A percentile compares a stretch with the other conserved stretches of the same genome.
These are phyloP conservation scores for Clupea harengus DNA, from an alignment of 2,113 vertebrate species.

Conservation along the genomic window DNA sequence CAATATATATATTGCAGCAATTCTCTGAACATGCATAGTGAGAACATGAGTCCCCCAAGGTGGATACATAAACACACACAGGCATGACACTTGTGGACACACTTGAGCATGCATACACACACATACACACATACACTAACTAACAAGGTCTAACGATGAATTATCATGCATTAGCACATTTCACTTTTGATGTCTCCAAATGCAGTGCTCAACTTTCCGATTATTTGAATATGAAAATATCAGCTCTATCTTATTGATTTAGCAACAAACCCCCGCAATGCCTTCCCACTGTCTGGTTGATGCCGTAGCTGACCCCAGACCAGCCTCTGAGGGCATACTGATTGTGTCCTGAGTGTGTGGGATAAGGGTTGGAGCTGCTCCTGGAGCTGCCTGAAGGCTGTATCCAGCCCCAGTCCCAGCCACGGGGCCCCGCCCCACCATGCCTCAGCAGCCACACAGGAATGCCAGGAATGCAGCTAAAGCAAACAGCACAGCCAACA, in stretches of 20 bases:
- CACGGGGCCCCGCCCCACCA: constrained; percentile 56
- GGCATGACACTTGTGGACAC: neutral
- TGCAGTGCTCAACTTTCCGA: too few species aligned
- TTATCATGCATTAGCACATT: too few species aligned
- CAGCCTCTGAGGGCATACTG: neutral
- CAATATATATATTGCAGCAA: neutral
- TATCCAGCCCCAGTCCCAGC: constrained; percentile 25
- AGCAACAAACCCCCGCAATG: too few species aligned
- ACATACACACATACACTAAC: neutral
- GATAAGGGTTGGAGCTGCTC: neutral
- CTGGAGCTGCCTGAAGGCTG: neutral
- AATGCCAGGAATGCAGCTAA: constrained; percentile 73
- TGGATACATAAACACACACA: too few species aligned
- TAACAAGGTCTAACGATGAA: too few species aligned
- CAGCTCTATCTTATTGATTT: too few species aligned
- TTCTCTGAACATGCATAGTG: too few species aligned
- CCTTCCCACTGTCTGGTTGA: too few species aligned
- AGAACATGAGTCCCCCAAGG: too few species aligned
- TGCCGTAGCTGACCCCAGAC: neutral
- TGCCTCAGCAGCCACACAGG: constrained; percentile 53
- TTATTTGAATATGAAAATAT: too few species aligned
- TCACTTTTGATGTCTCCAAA: too few species aligned
- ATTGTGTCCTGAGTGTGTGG: neutral
- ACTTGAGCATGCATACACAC: neutral
- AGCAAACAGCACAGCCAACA: constrained; percentile 68